A percentile compares a stretch with the other conserved stretches of the same genome.
These are phyloP conservation scores for Grus americana DNA, from an alignment of 2,113 vertebrate genomes.

Conservation along the genomic window DNA sequence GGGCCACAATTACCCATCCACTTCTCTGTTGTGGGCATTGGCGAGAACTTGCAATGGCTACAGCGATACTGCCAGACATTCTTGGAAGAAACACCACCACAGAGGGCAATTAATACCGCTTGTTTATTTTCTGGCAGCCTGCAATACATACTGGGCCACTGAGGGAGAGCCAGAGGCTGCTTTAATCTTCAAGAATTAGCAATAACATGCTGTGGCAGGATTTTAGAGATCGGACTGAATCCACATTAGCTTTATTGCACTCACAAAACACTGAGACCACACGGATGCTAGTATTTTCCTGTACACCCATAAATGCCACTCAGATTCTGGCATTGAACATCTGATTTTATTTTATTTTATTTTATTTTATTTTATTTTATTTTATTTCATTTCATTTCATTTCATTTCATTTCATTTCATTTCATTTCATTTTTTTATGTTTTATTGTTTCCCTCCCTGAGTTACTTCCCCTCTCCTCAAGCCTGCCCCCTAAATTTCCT, in stretches of 20 bases:
- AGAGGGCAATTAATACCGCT: conserved; percentile 48
- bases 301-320: not conserved
- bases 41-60: not conserved
- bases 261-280: not conserved
- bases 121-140: conserved; percentile 19
- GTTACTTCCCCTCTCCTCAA: not conserved
- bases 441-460: not conserved
- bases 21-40: not conserved
- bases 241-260: not conserved
- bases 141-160: not conserved
- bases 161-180: not conserved
- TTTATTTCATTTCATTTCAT: not conserved
- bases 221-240: not conserved
- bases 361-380: not conserved
- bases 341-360: not conserved
- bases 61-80: not conserved
- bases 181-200: conserved; percentile 38
- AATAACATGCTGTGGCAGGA: conserved; percentile 12
- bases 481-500: not conserved
- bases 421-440: not conserved
- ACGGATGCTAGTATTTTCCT: not conserved
- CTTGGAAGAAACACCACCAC: conserved; percentile 21
- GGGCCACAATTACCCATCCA: not conserved
- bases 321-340: not conserved
- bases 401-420: not conserved